Base-by-base conservation (phyloP, 2,113 vertebrate species). In the Perca fluviatilis region DNA sequence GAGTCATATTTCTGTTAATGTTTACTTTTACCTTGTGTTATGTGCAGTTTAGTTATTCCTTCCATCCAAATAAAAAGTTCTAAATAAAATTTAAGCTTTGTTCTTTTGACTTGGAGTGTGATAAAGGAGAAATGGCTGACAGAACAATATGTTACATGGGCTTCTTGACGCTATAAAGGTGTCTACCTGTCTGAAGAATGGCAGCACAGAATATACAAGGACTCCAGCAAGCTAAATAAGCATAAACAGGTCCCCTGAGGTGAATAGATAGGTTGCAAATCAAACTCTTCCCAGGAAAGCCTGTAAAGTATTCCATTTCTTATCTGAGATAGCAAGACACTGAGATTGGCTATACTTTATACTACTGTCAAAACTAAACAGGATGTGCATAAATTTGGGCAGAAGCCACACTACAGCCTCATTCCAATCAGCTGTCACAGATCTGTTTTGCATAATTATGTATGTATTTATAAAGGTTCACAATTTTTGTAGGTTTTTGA, bases 201-300 rank as follows among this genome's bases (percentile, higher is more conserved):
- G 40, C 3, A 74, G 3, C 19, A 57, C 27, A 61, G 68, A 70
- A 33, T n/a, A 27, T 1, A 77, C 50, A 73, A 13, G 53, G 8
- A 23, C 50, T 12, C 1, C 47, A 54, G 21, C 46, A 73, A 12
- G 25, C 67, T 73, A 53, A 62, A 75, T 56, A 68, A 78, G 85
- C 65, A 63, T 30, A 63, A 15, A 5, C 19, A 51, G 47, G 27
- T 75, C 12, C 4, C 21, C 18, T 14, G 36, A 36, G 7, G 25
- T 74, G n/a, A 64, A 43, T 0, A 43, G 3, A 50, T 27, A 30
- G 21, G 21, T 2, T 16, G 5, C 3, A 63, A 74, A 79, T 46
- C 56, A 72, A 79, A 61, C 69, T 23, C 0, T 33, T 49, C 5
- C 30, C 2, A 18, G 6, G 4, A 1, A 70, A 56, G 12, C 13